Conservation (phyloP, 2,888 invertebrate genomes). For the Anthophora plumipes region DNA sequence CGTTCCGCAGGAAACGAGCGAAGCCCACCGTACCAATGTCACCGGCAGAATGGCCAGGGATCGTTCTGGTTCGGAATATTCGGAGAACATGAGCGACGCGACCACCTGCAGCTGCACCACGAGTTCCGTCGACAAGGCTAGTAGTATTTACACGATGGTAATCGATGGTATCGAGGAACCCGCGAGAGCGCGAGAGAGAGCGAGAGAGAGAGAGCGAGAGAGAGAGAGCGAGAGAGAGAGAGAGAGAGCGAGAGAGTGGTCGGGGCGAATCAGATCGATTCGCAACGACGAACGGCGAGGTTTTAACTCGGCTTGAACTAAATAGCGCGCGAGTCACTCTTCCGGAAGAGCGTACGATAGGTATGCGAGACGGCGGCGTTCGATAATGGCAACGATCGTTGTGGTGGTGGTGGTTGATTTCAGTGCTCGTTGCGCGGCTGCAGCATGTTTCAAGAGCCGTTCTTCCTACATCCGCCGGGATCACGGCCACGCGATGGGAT, state of each 20-base stretch:
- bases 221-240: not conserved
- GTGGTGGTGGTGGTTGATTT: conserved; percentile 33
- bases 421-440: conserved; percentile 81
- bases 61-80: conserved; percentile 80
- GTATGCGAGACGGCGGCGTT: conserved; percentile 37
- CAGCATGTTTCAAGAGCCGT: conserved; percentile 83
- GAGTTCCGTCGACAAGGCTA: conserved; percentile 80
- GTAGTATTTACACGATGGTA: conserved; percentile 16
- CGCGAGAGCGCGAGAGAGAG: not conserved
- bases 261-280: not conserved
- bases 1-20: conserved; percentile 61
- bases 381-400: conserved; percentile 37
- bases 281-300: not conserved
- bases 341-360: conserved; percentile 57
- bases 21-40: conserved; percentile 72
- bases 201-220: not conserved
- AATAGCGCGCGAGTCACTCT: conserved; percentile 36
- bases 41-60: conserved; percentile 79
- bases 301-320: not conserved
- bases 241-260: not conserved
- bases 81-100: conserved; percentile 81
- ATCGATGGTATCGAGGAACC: too few species aligned
- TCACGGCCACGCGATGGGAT: conserved; percentile 90
- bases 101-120: conserved; percentile 81
- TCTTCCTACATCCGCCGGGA: conserved; percentile 83